phyloP scores from a whole-genome alignment of 2,888 invertebrate species.

The Lochmaea crataegi region DNA sequence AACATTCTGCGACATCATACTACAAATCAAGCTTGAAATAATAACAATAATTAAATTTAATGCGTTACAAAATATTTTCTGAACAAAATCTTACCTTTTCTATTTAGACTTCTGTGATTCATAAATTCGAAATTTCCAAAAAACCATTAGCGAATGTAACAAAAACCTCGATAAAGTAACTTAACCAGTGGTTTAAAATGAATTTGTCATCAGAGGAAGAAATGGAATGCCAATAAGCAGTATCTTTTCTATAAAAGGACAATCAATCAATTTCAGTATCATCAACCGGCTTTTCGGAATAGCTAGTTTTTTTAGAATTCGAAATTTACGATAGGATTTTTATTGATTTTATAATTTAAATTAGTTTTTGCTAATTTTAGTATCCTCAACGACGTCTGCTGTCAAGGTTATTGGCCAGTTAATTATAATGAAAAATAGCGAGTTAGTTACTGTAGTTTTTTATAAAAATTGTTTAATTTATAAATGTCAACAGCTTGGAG shows the following conservation, averaged over 20 bases:
- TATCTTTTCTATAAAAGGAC: conserved; percentile 2
- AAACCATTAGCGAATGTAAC: neutral
- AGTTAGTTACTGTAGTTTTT: neutral
- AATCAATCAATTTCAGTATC: conserved; percentile 7
- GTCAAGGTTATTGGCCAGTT: conserved; percentile 5
- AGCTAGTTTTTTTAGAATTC: neutral
- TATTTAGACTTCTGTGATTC: neutral
- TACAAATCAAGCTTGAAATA: too few species aligned
- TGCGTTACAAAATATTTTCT: too few species aligned
- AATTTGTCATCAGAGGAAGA: neutral
- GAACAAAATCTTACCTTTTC: too few species aligned
- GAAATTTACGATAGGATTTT: neutral
- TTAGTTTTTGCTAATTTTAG: conserved; percentile 11
- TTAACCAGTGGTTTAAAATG: neutral
- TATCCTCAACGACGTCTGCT: neutral
- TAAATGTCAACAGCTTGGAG: neutral
- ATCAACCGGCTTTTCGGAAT: neutral
- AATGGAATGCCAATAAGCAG: conserved; percentile 2
- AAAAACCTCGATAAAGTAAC: neutral
- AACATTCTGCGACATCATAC: too few species aligned
- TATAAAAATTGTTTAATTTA: neutral
- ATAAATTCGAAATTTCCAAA: neutral
- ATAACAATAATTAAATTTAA: too few species aligned
- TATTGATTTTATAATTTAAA: conserved; percentile 5
- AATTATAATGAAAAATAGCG: neutral